phyloP scores from a whole-genome alignment of 2,888 invertebrate genomes.

The Diarsia mendica region DNA sequence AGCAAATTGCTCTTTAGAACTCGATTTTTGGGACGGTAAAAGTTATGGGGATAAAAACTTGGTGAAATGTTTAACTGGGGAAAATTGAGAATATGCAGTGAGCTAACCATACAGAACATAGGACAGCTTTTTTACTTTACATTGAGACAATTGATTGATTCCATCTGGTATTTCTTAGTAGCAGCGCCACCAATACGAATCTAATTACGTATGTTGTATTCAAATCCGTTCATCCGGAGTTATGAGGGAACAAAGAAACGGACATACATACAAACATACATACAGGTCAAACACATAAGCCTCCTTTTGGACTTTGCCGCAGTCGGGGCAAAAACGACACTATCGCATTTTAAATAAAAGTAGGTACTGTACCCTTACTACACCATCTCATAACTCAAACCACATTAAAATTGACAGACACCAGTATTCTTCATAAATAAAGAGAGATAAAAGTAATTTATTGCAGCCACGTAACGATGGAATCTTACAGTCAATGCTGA shows the following conservation, averaged over 20 bases:
- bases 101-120: neutral
- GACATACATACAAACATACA: too few species aligned
- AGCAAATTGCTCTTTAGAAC: slow-evolving; percentile 21
- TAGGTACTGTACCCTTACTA: too few species aligned
- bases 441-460: slow-evolving; percentile 66
- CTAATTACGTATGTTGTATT: too few species aligned
- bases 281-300: too few species aligned
- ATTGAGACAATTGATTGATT: too few species aligned
- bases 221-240: too few species aligned
- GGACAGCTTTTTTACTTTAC: too few species aligned
- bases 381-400: slow-evolving; percentile 7
- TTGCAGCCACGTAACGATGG: slow-evolving; percentile 68
- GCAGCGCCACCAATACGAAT: too few species aligned
- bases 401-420: slow-evolving; percentile 56
- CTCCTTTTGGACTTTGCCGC: too few species aligned
- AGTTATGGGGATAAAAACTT: neutral
- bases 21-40: neutral
- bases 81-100: neutral
- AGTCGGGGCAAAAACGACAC: too few species aligned
- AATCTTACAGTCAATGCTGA: slow-evolving; percentile 72
- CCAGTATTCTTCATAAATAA: slow-evolving; percentile 59
- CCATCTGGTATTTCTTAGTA: too few species aligned
- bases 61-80: neutral
- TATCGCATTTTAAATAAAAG: neutral
- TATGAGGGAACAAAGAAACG: too few species aligned